A percentile compares a stretch with the other conserved stretches of the same genome.
These are phyloP conservation scores for Antedon mediterranea DNA, from an alignment of 53 echinoderm and acorn worm species.

Conservation along the genomic window DNA sequence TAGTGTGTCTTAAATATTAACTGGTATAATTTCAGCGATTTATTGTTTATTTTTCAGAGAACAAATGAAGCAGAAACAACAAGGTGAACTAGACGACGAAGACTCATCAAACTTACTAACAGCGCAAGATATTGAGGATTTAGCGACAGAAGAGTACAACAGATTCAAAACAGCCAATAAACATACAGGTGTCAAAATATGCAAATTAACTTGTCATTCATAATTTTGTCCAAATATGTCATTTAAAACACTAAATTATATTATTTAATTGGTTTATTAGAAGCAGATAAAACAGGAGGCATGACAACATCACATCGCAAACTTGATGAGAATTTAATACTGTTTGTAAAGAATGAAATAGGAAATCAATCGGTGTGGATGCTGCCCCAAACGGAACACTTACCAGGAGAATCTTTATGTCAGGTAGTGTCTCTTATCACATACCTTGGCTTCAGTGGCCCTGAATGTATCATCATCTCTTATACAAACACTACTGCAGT, in stretches of 20 bases:
- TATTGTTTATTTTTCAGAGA: conserved; percentile 14
- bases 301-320: conserved; percentile 36
- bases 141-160: conserved; percentile 52
- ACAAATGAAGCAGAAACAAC: conserved; percentile 29
- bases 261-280: conserved; percentile 5
- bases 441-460: not conserved
- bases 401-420: conserved; percentile 65
- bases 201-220: not conserved
- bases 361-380: conserved; percentile 60
- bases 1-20: too few relatives aligned
- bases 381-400: conserved; percentile 54
- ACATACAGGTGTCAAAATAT: conserved; percentile 23
- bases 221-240: too few relatives aligned
- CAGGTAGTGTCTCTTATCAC: conserved; percentile 24
- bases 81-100: conserved; percentile 44
- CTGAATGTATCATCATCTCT: not conserved
- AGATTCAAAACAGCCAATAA: conserved; percentile 33
- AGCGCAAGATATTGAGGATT: conserved; percentile 58
- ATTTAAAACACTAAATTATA: too few relatives aligned
- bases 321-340: conserved; percentile 54
- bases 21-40: too few relatives aligned
- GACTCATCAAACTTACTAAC: conserved; percentile 38
- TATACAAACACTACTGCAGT: not conserved
- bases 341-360: conserved; percentile 51
- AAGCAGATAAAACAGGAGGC: conserved; percentile 40